phyloP scores from a whole-genome alignment of 2,888 invertebrate species.

The Parnassius apollo region DNA sequence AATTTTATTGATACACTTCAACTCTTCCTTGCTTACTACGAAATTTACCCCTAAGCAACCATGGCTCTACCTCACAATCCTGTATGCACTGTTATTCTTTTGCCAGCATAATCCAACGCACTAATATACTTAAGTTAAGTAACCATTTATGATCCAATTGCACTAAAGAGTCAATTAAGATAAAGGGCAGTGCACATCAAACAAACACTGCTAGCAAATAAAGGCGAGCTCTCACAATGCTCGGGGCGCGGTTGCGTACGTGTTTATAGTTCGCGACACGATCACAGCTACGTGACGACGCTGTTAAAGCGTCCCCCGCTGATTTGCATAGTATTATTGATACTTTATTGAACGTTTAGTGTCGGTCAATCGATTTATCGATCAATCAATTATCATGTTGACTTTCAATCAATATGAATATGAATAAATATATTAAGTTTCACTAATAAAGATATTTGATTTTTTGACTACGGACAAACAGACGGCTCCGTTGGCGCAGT shows the following conservation, averaged over 20 bases:
- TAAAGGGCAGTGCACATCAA: conserved; percentile 38
- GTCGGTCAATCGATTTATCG: conserved; percentile 14
- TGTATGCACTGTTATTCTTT: too few species aligned
- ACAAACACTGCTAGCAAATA: conserved; percentile 39
- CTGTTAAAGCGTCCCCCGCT: conserved; percentile 5
- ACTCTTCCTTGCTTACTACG: too few species aligned
- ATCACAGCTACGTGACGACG: conserved; percentile 17
- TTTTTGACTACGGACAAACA: too few species aligned
- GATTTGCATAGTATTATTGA: conserved; percentile 19
- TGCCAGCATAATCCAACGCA: too few species aligned
- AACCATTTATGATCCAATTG: conserved; percentile 17
- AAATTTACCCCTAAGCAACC: too few species aligned
- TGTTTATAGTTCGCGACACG: conserved; percentile 23
- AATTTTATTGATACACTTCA: too few species aligned
- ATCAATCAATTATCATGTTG: conserved; percentile 9
- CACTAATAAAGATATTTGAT: too few species aligned
- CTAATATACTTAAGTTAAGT: not conserved
- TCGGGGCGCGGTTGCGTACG: conserved; percentile 31
- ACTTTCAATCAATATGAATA: conserved; percentile 7
- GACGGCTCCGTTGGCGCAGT: too few species aligned
- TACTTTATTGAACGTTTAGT: conserved; percentile 14
- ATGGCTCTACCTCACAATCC: too few species aligned
- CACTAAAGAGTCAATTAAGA: conserved; percentile 36
- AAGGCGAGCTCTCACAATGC: conserved; percentile 33
- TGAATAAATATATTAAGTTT: not conserved